Evolutionary conservation across 2,888 invertebrate genomes (phyloP).

Genomic region (Diaphora mendica): DNA sequence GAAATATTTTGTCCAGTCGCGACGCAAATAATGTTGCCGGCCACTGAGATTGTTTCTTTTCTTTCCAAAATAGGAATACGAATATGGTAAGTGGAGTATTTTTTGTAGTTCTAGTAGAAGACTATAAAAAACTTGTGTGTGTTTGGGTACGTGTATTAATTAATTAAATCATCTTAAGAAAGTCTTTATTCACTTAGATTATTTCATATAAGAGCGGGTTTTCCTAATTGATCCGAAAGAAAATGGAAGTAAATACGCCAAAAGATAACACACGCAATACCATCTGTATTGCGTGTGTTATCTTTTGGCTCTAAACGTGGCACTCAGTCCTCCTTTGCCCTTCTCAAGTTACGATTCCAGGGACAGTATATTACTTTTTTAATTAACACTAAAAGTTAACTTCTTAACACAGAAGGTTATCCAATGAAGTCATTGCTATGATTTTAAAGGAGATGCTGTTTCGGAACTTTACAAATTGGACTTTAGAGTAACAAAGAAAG

Average conservation of each 20-base stretch:
- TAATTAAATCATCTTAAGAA: background rate
- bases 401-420: background rate
- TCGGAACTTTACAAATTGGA: slow-evolving; percentile 10
- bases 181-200: background rate
- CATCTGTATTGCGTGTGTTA: no score
- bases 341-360: background rate
- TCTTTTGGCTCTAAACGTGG: background rate
- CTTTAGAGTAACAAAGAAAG: background rate
- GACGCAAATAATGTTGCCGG: slow-evolving; percentile 47
- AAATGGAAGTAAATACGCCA: background rate
- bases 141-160: background rate
- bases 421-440: background rate
- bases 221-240: background rate
- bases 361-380: background rate
- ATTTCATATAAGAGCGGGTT: background rate
- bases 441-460: background rate
- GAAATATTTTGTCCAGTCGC: slow-evolving; percentile 68
- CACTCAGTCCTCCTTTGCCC: background rate
- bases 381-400: background rate
- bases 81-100: slow-evolving; percentile 3
- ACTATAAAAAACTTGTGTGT: background rate
- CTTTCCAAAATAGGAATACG: background rate
- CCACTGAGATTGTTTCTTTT: slow-evolving; percentile 33
- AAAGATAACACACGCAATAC: background rate
- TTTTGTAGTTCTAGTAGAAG: background rate